Evolutionary conservation across 2,888 invertebrate species (phyloP).

Genomic region (Ethmia dodecea): DNA sequence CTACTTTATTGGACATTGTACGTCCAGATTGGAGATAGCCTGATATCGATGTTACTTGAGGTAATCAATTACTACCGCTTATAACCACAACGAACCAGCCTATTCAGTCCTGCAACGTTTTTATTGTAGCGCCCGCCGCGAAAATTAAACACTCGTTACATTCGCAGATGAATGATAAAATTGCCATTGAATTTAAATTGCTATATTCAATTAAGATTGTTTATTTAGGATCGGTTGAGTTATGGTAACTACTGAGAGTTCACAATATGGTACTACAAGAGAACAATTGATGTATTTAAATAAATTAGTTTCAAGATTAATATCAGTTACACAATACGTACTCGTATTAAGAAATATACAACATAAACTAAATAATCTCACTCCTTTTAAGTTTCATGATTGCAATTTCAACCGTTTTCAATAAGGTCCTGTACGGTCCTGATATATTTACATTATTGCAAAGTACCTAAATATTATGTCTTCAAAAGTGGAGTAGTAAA

Average conservation of each 20-base stretch:
- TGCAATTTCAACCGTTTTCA: no score
- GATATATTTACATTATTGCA: no score
- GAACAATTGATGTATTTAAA: no score
- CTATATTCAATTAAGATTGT: conserved; percentile 35
- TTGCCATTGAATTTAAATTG: conserved; percentile 41
- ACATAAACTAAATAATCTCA: no score
- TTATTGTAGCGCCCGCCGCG: conserved; percentile 52
- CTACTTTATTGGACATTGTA: conserved; percentile 74
- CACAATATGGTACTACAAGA: no score
- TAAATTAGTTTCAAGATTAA: no score
- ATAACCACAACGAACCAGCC: conserved; percentile 6
- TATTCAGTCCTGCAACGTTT: conserved; percentile 53
- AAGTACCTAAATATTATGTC: no score
- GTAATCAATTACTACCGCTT: conserved; percentile 62
- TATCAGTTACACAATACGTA: no score
- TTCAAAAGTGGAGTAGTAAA: no score
- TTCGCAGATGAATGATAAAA: conserved; percentile 45
- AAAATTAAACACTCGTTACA: conserved; percentile 62
- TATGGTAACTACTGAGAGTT: neutral
- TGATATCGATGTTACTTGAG: conserved; percentile 52
- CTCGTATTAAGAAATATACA: no score
- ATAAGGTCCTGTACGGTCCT: no score
- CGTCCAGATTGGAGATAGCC: conserved; percentile 56
- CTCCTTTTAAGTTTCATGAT: no score
- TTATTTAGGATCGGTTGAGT: conserved; percentile 31